A percentile compares a stretch with the other conserved stretches of the same genome.
Conservation (phyloP, 1,140 invertebrate genomes). For the Polypedilum pembai region DNA sequence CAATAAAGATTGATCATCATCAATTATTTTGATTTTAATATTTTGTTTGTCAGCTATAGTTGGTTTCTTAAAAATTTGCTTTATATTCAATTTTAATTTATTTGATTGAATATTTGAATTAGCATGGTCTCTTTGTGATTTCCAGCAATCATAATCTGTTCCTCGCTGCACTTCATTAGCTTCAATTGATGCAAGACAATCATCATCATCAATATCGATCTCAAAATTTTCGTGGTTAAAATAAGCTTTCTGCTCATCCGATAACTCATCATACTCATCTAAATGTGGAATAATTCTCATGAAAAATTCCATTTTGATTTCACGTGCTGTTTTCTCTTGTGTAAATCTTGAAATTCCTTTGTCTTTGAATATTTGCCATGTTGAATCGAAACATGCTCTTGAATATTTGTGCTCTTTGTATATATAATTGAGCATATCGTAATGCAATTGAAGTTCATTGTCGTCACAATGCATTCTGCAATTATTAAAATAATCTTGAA, state of each 20-base stretch:
- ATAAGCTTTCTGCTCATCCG: background rate
- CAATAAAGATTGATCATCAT: no score
- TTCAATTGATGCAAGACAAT: background rate
- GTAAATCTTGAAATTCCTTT: background rate
- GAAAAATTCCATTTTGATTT: background rate
- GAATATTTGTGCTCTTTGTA: background rate
- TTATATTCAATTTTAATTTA: no score
- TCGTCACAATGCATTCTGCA: background rate
- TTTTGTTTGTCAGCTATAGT: no score
- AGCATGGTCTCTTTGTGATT: no score
- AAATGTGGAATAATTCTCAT: background rate
- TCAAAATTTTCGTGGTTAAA: background rate
- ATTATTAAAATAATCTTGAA: background rate
- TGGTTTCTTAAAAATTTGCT: no score
- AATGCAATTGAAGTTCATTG: background rate
- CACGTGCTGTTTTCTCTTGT: background rate
- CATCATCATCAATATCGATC: background rate
- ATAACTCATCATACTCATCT: background rate
- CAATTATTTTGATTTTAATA: no score
- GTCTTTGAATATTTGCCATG: background rate
- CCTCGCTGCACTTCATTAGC: background rate
- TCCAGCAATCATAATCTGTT: background rate
- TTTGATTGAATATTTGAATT: no score
- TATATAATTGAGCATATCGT: background rate
- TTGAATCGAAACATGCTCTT: background rate